Base-by-base conservation (phyloP, 2,797 vertebrate species). In the Hozukius guyotensis region DNA sequence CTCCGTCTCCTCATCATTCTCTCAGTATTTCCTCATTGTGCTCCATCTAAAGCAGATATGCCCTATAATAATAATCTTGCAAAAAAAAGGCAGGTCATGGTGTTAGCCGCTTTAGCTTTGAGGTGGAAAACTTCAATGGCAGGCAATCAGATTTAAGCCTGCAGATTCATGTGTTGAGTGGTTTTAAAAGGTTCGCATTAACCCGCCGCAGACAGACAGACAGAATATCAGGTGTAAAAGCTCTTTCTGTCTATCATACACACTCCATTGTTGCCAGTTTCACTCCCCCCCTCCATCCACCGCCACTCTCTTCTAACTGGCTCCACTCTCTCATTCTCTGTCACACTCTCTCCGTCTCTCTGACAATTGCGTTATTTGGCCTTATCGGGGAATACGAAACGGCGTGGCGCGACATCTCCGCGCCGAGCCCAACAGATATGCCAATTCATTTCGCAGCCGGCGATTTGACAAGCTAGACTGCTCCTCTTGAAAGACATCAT, bases 391-490 rank as follows among this genome's bases (percentile, higher is more conserved):
- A 97, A 97, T 99, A 97, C 97, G 97, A 98, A 97, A 97, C 97
- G 93, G 94, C 92, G 93, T 93, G 94, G 96, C 95, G 95, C 96
- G 96, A 99, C 97, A 97, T 97, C 96, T 96, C 93, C 59, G 85
- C 94, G 94, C 96, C 96, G 94, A 96, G 92, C 96, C 94, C 96
- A 94, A 96, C 97, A 98, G 97, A 98, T 96, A 97, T 97, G 94
- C 97, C 97, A 96, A 97, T 99, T 98, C 97, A 98, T 99, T 98
- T 95, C 96, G 95, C 90, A 95, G 95, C 97, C 95, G 76, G 63
- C 95, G 95, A 97, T 98, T 97, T 98, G 98, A 99, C 98, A 99
- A 98, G 98, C 98, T 98, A 98, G 97, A 97, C 97, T 98, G 98
- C 97, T 96, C 96, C 97, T 97, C 96, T 96, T 99, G 98, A 99